Conservation (phyloP, 2,888 invertebrate species). For the Euzophera pinguis region DNA sequence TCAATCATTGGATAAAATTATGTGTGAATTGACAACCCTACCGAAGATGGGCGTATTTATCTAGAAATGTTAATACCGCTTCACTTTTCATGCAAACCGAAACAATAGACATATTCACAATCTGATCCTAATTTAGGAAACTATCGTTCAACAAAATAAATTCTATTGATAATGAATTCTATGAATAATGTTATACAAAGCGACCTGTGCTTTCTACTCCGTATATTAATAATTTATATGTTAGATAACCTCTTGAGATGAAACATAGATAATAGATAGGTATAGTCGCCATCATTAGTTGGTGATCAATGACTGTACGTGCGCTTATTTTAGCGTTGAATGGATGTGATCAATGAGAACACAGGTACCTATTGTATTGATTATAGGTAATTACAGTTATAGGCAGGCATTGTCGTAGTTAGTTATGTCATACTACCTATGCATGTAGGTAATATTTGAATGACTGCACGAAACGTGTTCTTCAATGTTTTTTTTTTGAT, state of each 20-base stretch:
- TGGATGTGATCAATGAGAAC: neutral
- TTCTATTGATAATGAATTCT: constrained; percentile 2
- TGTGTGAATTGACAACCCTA: neutral
- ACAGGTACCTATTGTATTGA: neutral
- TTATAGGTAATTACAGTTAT: neutral
- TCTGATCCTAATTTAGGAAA: constrained; percentile 12
- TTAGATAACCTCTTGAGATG: constrained; percentile 1
- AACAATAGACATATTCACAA: constrained; percentile 12
- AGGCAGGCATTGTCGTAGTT: neutral
- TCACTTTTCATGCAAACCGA: neutral
- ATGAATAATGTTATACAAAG: constrained; percentile 10
- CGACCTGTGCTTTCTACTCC: constrained; percentile 11
- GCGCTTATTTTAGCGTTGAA: neutral
- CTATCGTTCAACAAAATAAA: constrained; percentile 8
- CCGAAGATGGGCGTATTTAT: neutral
- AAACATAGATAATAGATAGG: neutral
- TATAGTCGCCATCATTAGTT: neutral
- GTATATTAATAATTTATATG: constrained; percentile 8
- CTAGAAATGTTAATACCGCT: constrained; percentile 4
- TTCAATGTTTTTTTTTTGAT: no score
- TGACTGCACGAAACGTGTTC: no score
- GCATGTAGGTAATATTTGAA: no score
- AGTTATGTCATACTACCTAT: no score
- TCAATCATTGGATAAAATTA: no score
- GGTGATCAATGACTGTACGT: neutral